phyloP scores from a whole-genome alignment of 23 tunicate genomes.

The Diplosoma virens region DNA sequence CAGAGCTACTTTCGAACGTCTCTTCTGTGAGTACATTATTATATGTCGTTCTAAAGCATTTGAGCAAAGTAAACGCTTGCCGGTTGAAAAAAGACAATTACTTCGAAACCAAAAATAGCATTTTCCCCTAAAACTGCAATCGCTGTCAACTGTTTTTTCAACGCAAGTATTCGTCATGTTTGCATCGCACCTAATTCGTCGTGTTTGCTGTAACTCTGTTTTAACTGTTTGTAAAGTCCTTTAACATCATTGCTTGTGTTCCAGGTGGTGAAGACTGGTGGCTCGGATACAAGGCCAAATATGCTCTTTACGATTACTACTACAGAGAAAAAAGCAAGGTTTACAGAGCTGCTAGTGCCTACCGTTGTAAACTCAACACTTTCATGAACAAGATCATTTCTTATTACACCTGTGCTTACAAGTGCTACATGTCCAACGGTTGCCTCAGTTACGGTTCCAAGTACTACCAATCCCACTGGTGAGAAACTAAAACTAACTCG shows the following conservation, averaged over 20 bases:
- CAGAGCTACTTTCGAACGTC: constrained; percentile 2
- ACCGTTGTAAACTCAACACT: constrained; percentile 12
- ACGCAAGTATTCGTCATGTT: too few relatives aligned
- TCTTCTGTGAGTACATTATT: constrained; percentile 52
- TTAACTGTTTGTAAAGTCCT: too few relatives aligned
- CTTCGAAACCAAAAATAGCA: too few relatives aligned
- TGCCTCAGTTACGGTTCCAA: constrained; percentile 18
- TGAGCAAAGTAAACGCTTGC: too few relatives aligned
- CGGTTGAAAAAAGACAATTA: too few relatives aligned
- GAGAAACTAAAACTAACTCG: neutral
- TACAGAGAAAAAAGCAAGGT: constrained; percentile 16
- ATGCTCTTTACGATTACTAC: neutral
- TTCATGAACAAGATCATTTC: constrained; percentile 21
- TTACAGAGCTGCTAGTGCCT: neutral
- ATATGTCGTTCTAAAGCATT: too few relatives aligned
- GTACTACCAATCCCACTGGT: constrained; percentile 35
- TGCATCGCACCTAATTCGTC: neutral
- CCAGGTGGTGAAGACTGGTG: constrained; percentile 22
- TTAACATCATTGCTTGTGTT: neutral
- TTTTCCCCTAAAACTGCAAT: too few relatives aligned
- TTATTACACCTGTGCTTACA: constrained; percentile 39
- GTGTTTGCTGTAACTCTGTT: too few relatives aligned
- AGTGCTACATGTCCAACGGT: constrained; percentile 38
- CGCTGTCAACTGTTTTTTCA: too few relatives aligned
- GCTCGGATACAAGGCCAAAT: constrained; percentile 7